Conservation (phyloP, 2,797 vertebrate species). For the Molothrus aeneus region DNA sequence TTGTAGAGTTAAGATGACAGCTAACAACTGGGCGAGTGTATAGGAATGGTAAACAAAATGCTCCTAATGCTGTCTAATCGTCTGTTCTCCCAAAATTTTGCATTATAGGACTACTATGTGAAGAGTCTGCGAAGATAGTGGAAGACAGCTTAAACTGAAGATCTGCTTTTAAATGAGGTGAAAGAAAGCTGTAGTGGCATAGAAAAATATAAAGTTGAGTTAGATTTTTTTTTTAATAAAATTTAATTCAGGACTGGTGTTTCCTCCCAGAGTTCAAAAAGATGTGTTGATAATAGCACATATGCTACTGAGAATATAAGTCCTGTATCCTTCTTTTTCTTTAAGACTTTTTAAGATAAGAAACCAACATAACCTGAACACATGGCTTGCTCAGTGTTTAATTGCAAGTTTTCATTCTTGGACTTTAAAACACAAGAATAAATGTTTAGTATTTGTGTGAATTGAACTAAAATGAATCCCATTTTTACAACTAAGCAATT, state of each 20-base stretch:
- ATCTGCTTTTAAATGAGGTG: conserved; percentile 99
- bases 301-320: conserved; percentile 81
- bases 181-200: conserved; percentile 98
- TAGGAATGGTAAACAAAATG: conserved; percentile 58
- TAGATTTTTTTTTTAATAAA: conserved; percentile 73
- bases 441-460: conserved; percentile 83
- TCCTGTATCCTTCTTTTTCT: conserved; percentile 77
- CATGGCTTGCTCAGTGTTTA: conserved; percentile 84
- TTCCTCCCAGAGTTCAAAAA: conserved; percentile 79
- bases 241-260: conserved; percentile 81
- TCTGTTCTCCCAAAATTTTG: conserved; percentile 87
- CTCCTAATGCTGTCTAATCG: conserved; percentile 83
- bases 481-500: conserved; percentile 82
- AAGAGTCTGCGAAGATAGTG: conserved; percentile 85
- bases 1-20: conserved; percentile 69
- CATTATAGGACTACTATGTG: conserved; percentile 86
- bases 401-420: conserved; percentile 83
- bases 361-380: conserved; percentile 79
- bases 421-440: conserved; percentile 81
- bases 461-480: conserved; percentile 77
- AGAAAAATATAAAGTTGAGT: conserved; percentile 86
- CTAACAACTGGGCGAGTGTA: conserved; percentile 72
- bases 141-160: conserved; percentile 89
- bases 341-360: conserved; percentile 82
- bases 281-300: conserved; percentile 79